Evolutionary conservation across 2,113 vertebrate genomes (phyloP).

Genomic region (Xyliphius kryptos): DNA sequence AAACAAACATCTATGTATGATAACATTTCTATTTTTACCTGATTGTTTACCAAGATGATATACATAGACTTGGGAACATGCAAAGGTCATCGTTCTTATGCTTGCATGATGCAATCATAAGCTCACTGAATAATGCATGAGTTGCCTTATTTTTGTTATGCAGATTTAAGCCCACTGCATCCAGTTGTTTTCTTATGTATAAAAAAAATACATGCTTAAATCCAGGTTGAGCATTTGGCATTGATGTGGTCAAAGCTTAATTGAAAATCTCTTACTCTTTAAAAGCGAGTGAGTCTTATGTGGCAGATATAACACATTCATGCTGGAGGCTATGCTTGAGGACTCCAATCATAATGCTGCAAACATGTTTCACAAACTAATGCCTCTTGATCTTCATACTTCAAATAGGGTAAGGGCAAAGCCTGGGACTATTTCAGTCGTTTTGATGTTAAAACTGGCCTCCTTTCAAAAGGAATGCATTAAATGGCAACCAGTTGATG

Average conservation of each 20-base stretch:
- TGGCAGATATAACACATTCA: slow-evolving; percentile 29
- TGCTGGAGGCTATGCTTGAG: slow-evolving; percentile 15
- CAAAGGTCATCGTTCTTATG: slow-evolving; percentile 29
- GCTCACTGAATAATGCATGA: slow-evolving; percentile 43
- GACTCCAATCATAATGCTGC: slow-evolving; percentile 19
- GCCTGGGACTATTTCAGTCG: slow-evolving; percentile 11
- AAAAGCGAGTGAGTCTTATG: slow-evolving; percentile 17
- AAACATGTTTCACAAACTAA: slow-evolving; percentile 20
- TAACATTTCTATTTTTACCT: slow-evolving; percentile 32
- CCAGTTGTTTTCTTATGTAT: neutral
- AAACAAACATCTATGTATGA: neutral
- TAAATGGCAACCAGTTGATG: slow-evolving; percentile 14
- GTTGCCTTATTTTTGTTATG: slow-evolving; percentile 26
- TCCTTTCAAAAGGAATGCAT: slow-evolving; percentile 15
- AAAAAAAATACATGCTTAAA: too few relatives aligned
- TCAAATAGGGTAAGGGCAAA: slow-evolving; percentile 22
- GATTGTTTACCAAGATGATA: slow-evolving; percentile 33
- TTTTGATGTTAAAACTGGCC: slow-evolving; percentile 13
- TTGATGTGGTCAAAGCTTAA: slow-evolving; percentile 20
- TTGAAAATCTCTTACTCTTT: slow-evolving; percentile 15
- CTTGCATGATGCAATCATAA: slow-evolving; percentile 39
- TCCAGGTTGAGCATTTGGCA: too few relatives aligned
- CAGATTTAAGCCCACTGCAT: too few relatives aligned
- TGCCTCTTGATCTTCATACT: slow-evolving; percentile 29
- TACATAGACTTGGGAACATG: slow-evolving; percentile 22